Evolutionary conservation across 2,888 invertebrate species (phyloP).

Genomic region (Apodemia zela): DNA sequence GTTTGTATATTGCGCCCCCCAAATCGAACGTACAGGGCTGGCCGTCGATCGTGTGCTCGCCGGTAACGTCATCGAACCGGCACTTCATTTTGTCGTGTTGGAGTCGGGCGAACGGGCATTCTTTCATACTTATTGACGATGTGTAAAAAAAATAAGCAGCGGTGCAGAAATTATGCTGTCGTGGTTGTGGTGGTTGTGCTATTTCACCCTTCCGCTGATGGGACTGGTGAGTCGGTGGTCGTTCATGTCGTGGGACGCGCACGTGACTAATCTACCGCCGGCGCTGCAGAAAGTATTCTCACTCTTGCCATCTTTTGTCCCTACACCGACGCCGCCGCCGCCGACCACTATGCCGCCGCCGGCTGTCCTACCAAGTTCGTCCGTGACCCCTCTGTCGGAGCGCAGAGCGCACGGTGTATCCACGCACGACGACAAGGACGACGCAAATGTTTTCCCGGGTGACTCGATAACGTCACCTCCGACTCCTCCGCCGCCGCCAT

Average conservation of each 20-base stretch:
- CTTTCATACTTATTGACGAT: slow-evolving; percentile 14
- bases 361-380: too few species aligned
- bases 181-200: slow-evolving; percentile 12
- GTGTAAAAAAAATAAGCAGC: slow-evolving; percentile 15
- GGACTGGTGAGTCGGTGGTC: slow-evolving; percentile 4
- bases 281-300: neutral
- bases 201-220: slow-evolving; percentile 16
- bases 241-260: slow-evolving; percentile 13
- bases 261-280: slow-evolving; percentile 9
- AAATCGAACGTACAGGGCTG: slow-evolving; percentile 16
- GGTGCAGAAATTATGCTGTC: slow-evolving; percentile 5
- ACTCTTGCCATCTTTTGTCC: neutral
- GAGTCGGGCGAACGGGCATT: slow-evolving; percentile 17
- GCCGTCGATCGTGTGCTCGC: slow-evolving; percentile 17
- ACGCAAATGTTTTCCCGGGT: too few species aligned
- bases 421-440: too few species aligned
- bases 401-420: too few species aligned
- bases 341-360: neutral
- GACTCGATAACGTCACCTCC: too few species aligned
- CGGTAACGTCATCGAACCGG: slow-evolving; percentile 13
- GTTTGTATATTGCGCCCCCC: slow-evolving; percentile 14
- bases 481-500: too few species aligned
- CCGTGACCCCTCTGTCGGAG: too few species aligned
- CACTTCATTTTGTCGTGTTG: slow-evolving; percentile 16
- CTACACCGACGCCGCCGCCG: neutral